phyloP scores from a whole-genome alignment of 2,797 vertebrate genomes.

The Margarornis squamiger region DNA sequence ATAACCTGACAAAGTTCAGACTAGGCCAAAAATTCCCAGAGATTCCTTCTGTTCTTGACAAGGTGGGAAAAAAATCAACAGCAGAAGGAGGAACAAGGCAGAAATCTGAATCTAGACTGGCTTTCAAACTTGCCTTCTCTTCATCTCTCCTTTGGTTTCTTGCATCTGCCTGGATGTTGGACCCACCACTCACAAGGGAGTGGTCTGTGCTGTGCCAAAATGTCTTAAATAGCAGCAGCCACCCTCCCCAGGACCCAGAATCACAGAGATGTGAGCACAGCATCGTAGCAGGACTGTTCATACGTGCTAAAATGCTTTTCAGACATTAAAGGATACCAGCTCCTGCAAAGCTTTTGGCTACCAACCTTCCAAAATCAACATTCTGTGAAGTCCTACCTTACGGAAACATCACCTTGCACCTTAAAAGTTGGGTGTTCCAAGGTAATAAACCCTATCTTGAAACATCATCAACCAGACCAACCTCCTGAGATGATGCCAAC shows the following conservation, averaged over 20 bases:
- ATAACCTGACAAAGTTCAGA: background rate
- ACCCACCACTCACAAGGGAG: background rate
- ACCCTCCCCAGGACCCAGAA: background rate
- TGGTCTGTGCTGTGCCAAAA: background rate
- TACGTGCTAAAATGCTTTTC: background rate
- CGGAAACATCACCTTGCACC: background rate
- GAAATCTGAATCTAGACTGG: background rate
- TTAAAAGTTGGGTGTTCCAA: background rate
- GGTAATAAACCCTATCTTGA: background rate
- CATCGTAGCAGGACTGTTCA: background rate
- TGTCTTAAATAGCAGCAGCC: background rate
- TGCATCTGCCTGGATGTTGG: background rate
- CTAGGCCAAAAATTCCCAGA: background rate
- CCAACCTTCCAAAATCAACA: background rate
- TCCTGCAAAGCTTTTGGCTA: background rate
- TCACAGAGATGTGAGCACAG: fast-evolving
- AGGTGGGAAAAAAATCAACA: background rate
- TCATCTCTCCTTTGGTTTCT: background rate
- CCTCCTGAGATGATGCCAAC: background rate
- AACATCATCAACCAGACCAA: background rate
- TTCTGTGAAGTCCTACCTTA: background rate
- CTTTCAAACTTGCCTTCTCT: background rate
- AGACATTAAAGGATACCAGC: background rate
- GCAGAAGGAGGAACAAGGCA: background rate
- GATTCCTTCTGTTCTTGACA: background rate